Percentiles rank a stretch among this genome's conserved stretches.
Conservation (phyloP, 2,888 invertebrate genomes). For the Venusia cambrica region DNA sequence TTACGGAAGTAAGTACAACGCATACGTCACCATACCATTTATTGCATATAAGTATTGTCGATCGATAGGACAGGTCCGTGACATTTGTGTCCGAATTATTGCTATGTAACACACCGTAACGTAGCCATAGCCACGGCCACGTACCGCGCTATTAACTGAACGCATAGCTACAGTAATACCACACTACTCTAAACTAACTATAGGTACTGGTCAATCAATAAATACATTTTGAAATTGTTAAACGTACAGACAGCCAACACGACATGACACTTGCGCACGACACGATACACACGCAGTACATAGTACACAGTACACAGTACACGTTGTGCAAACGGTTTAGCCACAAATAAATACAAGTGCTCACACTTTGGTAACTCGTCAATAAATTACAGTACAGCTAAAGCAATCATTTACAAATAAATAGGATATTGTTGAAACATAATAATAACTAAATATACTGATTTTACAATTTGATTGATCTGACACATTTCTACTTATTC, state of each 20-base stretch:
- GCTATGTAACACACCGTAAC: too few species aligned
- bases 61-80: slow-evolving; percentile 47
- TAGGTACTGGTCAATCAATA: too few species aligned
- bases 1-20: slow-evolving; percentile 31
- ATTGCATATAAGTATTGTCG: slow-evolving; percentile 75
- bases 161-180: slow-evolving; percentile 14
- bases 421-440: slow-evolving; percentile 36
- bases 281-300: slow-evolving; percentile 29
- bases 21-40: slow-evolving; percentile 64
- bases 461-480: slow-evolving; percentile 10
- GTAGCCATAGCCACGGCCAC: slow-evolving; percentile 18
- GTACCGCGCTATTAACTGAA: slow-evolving; percentile 9
- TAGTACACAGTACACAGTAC: too few species aligned
- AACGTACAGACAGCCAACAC: too few species aligned
- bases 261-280: too few species aligned
- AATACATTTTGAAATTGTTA: too few species aligned
- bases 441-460: slow-evolving; percentile 42
- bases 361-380: slow-evolving; percentile 72
- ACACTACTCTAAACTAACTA: too few species aligned
- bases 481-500: slow-evolving; percentile 10
- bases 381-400: slow-evolving; percentile 60
- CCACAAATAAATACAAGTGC: slow-evolving; percentile 28
- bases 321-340: slow-evolving; percentile 26
- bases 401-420: slow-evolving; percentile 40
- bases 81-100: slow-evolving; percentile 16